A percentile compares a stretch with the other conserved stretches of the same genome.
These are phyloP conservation scores for Panthera leo DNA, from an alignment of 2,113 vertebrate genomes.

Conservation along the genomic window DNA sequence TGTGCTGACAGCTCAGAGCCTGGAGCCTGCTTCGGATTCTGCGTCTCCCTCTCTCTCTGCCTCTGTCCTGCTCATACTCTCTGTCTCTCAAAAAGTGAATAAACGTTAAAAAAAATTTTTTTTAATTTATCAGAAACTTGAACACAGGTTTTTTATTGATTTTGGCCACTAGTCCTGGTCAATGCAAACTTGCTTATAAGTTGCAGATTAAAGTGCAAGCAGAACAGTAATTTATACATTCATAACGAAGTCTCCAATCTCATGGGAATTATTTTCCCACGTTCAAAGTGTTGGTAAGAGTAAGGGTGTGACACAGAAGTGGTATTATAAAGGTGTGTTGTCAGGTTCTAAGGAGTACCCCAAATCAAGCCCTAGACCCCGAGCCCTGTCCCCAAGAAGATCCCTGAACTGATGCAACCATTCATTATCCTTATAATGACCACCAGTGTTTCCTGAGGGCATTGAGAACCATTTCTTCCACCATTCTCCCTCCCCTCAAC, in stretches of 20 bases:
- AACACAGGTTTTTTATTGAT: neutral
- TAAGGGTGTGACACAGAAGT: neutral
- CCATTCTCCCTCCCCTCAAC: neutral
- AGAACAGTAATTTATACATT: neutral
- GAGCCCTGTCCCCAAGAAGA: neutral
- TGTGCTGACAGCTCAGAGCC: too few species aligned
- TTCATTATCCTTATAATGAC: neutral
- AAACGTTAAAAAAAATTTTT: too few species aligned
- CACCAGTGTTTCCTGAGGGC: neutral
- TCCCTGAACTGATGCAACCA: neutral
- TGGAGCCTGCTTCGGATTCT: too few species aligned
- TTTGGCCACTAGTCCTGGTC: neutral
- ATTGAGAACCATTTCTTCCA: neutral
- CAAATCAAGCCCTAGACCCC: neutral
- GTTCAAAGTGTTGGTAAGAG: neutral
- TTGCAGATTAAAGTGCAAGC: neutral
- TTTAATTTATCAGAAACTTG: neutral
- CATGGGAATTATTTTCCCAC: neutral
- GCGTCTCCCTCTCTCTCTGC: too few species aligned
- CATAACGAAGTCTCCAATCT: neutral
- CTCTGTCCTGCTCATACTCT: too few species aligned
- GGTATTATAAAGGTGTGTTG: neutral
- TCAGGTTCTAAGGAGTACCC: neutral
- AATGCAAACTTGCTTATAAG: neutral
- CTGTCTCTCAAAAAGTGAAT: too few species aligned